These are phyloP conservation scores for Arvicanthis niloticus DNA, from an alignment of 2,113 vertebrate species.

Conservation along the genomic window DNA sequence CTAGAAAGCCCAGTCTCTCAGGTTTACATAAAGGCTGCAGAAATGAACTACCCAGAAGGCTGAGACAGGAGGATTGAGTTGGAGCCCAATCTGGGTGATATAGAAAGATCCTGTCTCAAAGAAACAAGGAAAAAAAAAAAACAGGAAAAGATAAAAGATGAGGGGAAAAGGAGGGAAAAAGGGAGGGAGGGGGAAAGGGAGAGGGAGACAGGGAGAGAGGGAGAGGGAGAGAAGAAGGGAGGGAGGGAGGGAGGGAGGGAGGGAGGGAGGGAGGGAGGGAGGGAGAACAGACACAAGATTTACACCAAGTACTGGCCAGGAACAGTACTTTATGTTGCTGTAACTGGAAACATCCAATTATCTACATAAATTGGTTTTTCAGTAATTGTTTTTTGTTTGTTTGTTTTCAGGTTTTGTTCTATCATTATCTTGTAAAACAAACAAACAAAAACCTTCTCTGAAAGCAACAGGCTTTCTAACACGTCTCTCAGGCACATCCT, in stretches of 20 bases:
- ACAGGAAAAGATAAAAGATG: background rate
- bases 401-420: background rate
- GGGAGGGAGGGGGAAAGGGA: background rate
- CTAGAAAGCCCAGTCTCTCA: background rate
- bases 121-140: too few relatives aligned
- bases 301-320: background rate
- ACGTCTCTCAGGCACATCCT: background rate
- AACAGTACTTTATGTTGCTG: accelerated
- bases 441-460: background rate
- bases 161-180: accelerated
- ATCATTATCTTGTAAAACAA: background rate
- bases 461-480: background rate
- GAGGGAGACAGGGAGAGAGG: too few relatives aligned
- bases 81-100: background rate
- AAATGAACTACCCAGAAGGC: background rate
- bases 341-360: background rate
- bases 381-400: background rate
- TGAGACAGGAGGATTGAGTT: background rate
- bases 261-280: background rate
- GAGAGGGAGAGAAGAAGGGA: too few relatives aligned
- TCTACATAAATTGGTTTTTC: background rate
- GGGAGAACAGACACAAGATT: background rate
- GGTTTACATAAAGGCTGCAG: background rate
- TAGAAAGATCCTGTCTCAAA: background rate
- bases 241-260: background rate